phyloP scores from a whole-genome alignment of 2,113 vertebrate species.

The Spea multiplicata region DNA sequence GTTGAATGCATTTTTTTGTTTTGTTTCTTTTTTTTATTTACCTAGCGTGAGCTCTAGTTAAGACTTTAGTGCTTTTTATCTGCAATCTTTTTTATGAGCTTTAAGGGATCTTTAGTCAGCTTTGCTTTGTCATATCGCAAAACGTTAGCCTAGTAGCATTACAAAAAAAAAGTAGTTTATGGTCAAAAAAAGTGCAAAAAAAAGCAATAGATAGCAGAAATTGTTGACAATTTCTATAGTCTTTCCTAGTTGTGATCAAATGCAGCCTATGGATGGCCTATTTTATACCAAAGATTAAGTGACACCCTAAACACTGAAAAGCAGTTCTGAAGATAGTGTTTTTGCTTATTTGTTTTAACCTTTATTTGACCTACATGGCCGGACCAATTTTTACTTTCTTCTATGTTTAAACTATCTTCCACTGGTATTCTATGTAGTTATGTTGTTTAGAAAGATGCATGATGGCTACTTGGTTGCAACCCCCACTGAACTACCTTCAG shows the following conservation, averaged over 20 bases:
- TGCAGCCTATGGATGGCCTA: conserved; percentile 96
- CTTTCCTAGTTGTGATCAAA: conserved; percentile 98
- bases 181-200: conserved; percentile 82
- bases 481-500: conserved; percentile 15
- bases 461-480: conserved; percentile 56
- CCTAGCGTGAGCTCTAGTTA: conserved; percentile 83
- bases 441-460: conserved; percentile 56
- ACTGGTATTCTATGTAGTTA: conserved; percentile 73
- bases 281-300: conserved; percentile 99
- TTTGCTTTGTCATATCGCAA: conserved; percentile 94
- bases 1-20: conserved; percentile 72
- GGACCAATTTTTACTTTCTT: conserved; percentile 84
- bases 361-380: conserved; percentile 89
- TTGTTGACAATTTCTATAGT: conserved; percentile 99
- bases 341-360: conserved; percentile 61
- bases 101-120: conserved; percentile 94
- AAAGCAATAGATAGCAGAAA: conserved; percentile 99
- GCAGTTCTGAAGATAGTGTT: conserved; percentile 74
- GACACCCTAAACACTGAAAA: conserved; percentile 85
- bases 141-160: conserved; percentile 78
- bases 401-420: conserved; percentile 80
- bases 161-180: conserved; percentile 87
- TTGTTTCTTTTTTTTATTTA: conserved; percentile 80
- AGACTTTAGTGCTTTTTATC: conserved; percentile 95
- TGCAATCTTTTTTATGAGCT: conserved; percentile 98